phyloP scores from a whole-genome alignment of 2,113 vertebrate species.

The Gavia stellata region DNA sequence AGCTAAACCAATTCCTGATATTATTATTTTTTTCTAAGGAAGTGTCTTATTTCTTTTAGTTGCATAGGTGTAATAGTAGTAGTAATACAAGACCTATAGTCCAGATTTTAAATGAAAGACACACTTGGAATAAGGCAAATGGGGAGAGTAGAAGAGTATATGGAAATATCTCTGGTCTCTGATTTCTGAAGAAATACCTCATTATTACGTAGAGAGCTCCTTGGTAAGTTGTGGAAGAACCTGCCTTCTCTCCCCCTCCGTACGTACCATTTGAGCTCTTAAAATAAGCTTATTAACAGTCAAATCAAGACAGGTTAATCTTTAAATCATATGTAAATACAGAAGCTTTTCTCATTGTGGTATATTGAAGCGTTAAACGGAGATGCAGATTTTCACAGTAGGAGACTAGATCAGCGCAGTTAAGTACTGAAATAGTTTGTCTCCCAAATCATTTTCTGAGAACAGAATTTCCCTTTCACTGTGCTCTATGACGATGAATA shows the following conservation, averaged over 20 bases:
- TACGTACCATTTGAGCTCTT: neutral
- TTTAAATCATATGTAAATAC: slow-evolving; percentile 34
- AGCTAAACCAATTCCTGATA: neutral
- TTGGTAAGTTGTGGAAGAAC: neutral
- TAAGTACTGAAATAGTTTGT: neutral
- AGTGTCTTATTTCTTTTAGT: neutral
- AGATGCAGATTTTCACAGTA: neutral
- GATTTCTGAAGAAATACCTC: neutral
- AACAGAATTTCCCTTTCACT: slow-evolving; percentile 1
- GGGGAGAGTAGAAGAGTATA: neutral
- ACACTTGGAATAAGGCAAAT: neutral
- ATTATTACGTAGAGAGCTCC: neutral
- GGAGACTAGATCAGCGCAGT: slow-evolving; percentile 7
- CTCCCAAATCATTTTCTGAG: slow-evolving; percentile 1
- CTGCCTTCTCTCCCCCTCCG: neutral
- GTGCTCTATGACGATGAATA: neutral
- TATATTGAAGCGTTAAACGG: neutral
- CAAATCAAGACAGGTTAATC: slow-evolving; percentile 19
- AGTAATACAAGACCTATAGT: neutral
- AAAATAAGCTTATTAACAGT: slow-evolving; percentile 37
- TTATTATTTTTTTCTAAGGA: neutral
- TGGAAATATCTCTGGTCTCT: neutral
- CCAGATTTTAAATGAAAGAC: neutral
- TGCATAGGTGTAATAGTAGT: neutral
- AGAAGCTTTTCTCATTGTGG: neutral